phyloP scores from a whole-genome alignment of 1,140 invertebrate species.

The Cryptotermes secundus region DNA sequence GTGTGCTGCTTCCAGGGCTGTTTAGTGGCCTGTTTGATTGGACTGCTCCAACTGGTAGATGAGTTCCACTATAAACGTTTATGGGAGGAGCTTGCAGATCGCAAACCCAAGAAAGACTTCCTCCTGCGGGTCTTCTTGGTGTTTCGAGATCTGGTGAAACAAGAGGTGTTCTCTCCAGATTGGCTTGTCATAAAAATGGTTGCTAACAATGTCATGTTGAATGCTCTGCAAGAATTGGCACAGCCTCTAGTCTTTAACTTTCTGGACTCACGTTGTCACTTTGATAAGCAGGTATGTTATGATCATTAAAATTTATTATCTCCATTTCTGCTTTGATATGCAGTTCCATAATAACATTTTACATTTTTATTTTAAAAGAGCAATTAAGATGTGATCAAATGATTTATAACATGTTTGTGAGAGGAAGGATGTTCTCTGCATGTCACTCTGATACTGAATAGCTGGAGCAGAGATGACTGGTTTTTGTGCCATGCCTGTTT shows the following conservation, averaged over 20 bases:
- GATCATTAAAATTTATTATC: no score
- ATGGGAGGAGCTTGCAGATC: constrained; percentile 76
- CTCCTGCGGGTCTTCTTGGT: constrained; percentile 86
- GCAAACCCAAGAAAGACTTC: constrained; percentile 84
- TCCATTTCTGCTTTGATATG: no score
- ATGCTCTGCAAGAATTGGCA: constrained; percentile 82
- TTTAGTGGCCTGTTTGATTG: constrained; percentile 82
- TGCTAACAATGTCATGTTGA: constrained; percentile 84
- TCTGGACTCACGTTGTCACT: constrained; percentile 61
- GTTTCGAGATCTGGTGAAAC: constrained; percentile 77
- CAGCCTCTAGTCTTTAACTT: constrained; percentile 84
- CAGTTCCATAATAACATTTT: no score
- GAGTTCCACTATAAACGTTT: constrained; percentile 85
- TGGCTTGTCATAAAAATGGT: constrained; percentile 93
- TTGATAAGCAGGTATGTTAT: constrained; percentile 63
- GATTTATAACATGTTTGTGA: no score
- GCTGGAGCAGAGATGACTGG: no score
- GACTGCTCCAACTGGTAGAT: constrained; percentile 80
- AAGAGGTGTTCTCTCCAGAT: constrained; percentile 85
- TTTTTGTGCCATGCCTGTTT: no score
- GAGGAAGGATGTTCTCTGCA: no score
- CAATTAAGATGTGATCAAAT: no score
- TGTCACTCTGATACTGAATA: no score
- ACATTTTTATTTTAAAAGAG: no score
- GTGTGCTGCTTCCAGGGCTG: constrained; percentile 60